Evolutionary conservation across 1,140 invertebrate genomes (phyloP).

Genomic region (Harlomillsia oculata): DNA sequence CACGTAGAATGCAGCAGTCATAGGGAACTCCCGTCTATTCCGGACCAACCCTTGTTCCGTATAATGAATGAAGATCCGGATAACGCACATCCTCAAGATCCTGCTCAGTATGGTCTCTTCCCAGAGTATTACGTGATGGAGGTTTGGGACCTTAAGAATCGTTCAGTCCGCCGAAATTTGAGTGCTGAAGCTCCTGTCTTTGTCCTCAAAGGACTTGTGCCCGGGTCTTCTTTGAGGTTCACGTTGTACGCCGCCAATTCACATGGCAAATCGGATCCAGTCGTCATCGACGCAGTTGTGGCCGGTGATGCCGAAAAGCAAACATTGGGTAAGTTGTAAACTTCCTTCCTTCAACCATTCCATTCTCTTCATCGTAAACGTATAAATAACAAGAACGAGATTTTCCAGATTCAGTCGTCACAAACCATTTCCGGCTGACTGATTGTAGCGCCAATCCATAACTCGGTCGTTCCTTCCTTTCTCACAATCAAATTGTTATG

Average conservation of each 20-base stretch:
- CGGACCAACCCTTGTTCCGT: slow-evolving; percentile 33
- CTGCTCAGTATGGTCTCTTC: slow-evolving; percentile 29
- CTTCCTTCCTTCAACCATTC: not conserved
- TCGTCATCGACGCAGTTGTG: slow-evolving; percentile 70
- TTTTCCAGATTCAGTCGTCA: too few relatives aligned
- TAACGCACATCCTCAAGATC: slow-evolving; percentile 27
- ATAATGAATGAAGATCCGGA: slow-evolving; percentile 34
- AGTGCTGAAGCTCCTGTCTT: slow-evolving; percentile 34
- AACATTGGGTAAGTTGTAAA: slow-evolving; percentile 51
- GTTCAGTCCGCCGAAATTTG: slow-evolving; percentile 33
- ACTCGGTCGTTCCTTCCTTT: too few relatives aligned
- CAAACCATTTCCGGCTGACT: too few relatives aligned
- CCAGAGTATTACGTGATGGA: slow-evolving; percentile 34
- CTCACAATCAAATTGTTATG: too few relatives aligned
- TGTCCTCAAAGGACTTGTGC: slow-evolving; percentile 43
- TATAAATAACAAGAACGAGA: not conserved
- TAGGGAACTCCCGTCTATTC: slow-evolving; percentile 31
- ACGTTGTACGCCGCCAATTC: slow-evolving; percentile 74
- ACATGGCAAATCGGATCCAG: slow-evolving; percentile 71
- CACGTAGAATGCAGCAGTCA: slow-evolving; percentile 56
- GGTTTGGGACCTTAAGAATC: slow-evolving; percentile 35
- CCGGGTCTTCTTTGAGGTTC: slow-evolving; percentile 56
- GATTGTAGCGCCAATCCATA: too few relatives aligned
- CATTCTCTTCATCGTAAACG: not conserved
- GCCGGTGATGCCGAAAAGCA: slow-evolving; percentile 76